Percentiles rank a stretch among this genome's conserved stretches.
Evolutionary conservation across 2,797 vertebrate genomes (phyloP).

Genomic region (Phaenicophaeus curvirostris): DNA sequence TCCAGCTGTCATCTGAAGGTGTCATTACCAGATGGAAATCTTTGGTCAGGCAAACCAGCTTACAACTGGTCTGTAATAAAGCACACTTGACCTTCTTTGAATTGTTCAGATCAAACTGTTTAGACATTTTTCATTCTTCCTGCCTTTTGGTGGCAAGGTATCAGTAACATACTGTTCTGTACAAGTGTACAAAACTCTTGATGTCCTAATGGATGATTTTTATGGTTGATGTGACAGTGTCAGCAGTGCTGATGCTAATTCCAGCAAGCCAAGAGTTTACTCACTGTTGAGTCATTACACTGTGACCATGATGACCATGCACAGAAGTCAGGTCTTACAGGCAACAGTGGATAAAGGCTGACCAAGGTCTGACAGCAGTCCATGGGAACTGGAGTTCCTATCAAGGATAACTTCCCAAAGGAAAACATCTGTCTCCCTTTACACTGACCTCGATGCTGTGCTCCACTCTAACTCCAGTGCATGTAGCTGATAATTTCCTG

Average conservation of each 20-base stretch:
- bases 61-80: not conserved
- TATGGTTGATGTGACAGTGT: not conserved
- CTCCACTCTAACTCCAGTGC: not conserved
- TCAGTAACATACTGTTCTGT: not conserved
- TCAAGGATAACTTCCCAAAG: not conserved
- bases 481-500: not conserved
- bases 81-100: not conserved
- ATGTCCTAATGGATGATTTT: not conserved
- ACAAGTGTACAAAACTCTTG: not conserved
- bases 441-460: not conserved
- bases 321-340: not conserved
- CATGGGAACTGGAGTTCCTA: not conserved
- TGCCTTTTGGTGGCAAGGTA: not conserved
- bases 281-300: not conserved
- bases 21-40: not conserved
- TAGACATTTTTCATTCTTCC: not conserved
- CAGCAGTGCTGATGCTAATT: not conserved
- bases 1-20: not conserved
- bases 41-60: not conserved
- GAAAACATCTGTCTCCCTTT: not conserved
- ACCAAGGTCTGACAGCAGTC: not conserved
- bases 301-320: fast-evolving
- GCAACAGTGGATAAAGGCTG: not conserved
- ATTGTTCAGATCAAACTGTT: not conserved
- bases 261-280: not conserved